Evolutionary conservation across 2,113 vertebrate genomes (phyloP).

Genomic region (Nasalis larvatus): DNA sequence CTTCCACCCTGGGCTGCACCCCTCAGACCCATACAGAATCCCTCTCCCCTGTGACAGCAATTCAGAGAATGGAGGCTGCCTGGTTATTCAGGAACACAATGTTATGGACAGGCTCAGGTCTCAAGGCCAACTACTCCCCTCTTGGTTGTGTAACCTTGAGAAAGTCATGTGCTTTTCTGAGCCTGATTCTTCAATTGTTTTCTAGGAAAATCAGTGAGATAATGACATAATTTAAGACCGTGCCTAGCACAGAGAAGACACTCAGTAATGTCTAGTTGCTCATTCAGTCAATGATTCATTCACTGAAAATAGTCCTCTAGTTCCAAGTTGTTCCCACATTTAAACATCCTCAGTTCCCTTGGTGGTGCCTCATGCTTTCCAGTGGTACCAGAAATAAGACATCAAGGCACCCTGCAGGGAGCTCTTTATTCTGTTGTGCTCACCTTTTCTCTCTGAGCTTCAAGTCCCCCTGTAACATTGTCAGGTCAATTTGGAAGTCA

Average conservation of each 20-base stretch:
- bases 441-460: constrained; percentile 86
- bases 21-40: neutral
- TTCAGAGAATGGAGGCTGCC: neutral
- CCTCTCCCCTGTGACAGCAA: neutral
- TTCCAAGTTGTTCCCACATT: neutral
- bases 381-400: neutral
- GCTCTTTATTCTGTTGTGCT: neutral
- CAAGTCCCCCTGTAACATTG: constrained; percentile 84
- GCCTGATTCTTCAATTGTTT: neutral
- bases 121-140: neutral
- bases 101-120: neutral
- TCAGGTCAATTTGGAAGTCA: constrained; percentile 85
- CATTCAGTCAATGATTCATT: neutral
- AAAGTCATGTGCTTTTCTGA: neutral
- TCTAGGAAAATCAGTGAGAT: neutral
- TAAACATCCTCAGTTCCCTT: neutral
- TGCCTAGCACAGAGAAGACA: neutral
- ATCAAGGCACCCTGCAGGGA: neutral
- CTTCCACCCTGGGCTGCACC: neutral
- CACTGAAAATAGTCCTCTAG: neutral
- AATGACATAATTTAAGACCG: neutral
- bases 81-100: neutral
- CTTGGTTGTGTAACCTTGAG: neutral
- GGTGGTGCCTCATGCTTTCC: neutral
- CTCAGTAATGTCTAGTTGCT: neutral